Conservation (phyloP, 2,113 vertebrate species). For the Lepidothrix coronata region DNA sequence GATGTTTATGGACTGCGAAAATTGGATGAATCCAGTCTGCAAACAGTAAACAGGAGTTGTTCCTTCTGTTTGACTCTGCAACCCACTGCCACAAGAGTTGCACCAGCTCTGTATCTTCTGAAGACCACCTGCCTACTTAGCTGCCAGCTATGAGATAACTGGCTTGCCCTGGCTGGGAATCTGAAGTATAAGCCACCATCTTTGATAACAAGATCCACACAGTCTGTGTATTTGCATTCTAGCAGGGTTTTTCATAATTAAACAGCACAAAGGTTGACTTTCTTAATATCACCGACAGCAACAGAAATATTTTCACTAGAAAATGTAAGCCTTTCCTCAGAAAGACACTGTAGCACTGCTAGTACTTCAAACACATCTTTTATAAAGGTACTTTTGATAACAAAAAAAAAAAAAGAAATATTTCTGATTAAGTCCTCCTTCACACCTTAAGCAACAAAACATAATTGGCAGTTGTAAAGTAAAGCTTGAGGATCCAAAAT, state of each 20-base stretch:
- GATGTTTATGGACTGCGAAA: not conserved
- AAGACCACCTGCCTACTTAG: not conserved
- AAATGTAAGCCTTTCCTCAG: not conserved
- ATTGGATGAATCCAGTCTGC: not conserved
- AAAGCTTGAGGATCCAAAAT: not conserved
- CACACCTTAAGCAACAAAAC: not conserved
- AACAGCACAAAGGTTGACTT: not conserved
- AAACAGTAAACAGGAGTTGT: not conserved
- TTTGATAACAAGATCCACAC: not conserved
- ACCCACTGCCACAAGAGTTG: not conserved
- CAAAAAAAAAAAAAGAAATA: not conserved
- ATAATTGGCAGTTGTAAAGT: not conserved
- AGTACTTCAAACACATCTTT: not conserved
- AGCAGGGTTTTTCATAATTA: not conserved
- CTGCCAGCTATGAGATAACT: not conserved
- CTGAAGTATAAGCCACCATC: not conserved
- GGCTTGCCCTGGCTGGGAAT: not conserved
- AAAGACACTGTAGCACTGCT: not conserved
- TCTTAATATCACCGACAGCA: not conserved
- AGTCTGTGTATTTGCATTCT: not conserved
- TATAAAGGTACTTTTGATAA: not conserved
- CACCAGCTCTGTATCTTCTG: not conserved
- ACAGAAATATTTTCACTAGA: not conserved
- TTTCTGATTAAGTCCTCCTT: not conserved
- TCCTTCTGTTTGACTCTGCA: not conserved